A percentile compares a stretch with the other conserved stretches of the same genome.
Evolutionary conservation across 2,797 vertebrate genomes (phyloP).

Genomic region (Amblyraja radiata): DNA sequence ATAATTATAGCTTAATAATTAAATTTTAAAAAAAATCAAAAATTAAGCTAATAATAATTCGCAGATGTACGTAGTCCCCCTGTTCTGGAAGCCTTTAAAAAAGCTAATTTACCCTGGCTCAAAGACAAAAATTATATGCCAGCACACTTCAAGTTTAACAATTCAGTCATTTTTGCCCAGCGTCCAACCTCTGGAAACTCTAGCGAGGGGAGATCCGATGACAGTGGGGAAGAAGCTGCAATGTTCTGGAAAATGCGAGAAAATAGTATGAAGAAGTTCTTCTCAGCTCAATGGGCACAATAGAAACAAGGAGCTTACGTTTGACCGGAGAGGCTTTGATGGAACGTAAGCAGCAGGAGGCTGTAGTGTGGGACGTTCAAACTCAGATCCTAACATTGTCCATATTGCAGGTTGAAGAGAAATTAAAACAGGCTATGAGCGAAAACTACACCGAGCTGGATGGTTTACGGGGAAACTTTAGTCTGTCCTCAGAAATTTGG

Average conservation of each 20-base stretch:
- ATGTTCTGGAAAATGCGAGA: constrained; percentile 29
- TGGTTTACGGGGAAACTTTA: too few species aligned
- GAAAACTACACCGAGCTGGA: background rate
- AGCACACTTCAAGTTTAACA: background rate
- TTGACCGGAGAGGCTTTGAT: background rate
- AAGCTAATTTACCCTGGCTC: too few species aligned
- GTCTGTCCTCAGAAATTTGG: too few species aligned
- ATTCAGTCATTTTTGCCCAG: background rate
- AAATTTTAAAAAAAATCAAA: too few species aligned
- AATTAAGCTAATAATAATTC: too few species aligned
- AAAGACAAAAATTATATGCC: too few species aligned
- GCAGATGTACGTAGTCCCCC: too few species aligned
- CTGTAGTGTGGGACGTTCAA: background rate
- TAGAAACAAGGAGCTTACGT: background rate
- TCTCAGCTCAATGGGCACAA: background rate
- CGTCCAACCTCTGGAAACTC: background rate
- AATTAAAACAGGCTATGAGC: background rate
- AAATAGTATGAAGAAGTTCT: background rate
- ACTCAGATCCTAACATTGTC: background rate
- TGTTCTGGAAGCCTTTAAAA: too few species aligned
- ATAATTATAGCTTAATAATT: background rate
- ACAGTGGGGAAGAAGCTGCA: background rate
- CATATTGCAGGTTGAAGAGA: background rate
- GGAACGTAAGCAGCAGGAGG: background rate
- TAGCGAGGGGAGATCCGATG: background rate